A percentile compares a stretch with the other conserved stretches of the same genome.
Conservation (phyloP, 2,888 invertebrate genomes). For the Pseudococcus viburni region DNA sequence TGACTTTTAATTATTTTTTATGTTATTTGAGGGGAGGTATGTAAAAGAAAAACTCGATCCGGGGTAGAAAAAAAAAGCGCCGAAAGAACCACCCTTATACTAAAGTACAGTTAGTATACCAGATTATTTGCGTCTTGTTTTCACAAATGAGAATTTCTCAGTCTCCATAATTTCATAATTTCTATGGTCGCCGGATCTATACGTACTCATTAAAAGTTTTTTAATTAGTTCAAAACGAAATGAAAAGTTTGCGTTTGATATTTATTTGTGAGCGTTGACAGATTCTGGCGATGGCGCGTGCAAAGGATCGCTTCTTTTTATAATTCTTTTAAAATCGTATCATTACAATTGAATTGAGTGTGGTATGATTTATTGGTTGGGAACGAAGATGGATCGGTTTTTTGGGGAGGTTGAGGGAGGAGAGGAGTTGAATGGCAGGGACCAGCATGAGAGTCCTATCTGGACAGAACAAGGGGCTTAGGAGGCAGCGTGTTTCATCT, state of each 20-base stretch:
- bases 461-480: too few relatives aligned
- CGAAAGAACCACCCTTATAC: background rate
- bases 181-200: constrained; percentile 35
- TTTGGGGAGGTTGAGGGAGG: too few relatives aligned
- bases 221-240: constrained; percentile 41
- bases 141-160: constrained; percentile 42
- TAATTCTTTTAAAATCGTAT: background rate
- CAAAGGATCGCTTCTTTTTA: background rate
- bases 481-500: too few relatives aligned
- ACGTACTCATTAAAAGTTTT: constrained; percentile 55
- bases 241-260: constrained; percentile 30
- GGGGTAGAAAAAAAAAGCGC: background rate
- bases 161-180: constrained; percentile 46
- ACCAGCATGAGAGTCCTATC: too few relatives aligned
- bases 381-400: too few relatives aligned
- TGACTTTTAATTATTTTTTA: constrained; percentile 54
- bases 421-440: too few relatives aligned
- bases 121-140: constrained; percentile 38
- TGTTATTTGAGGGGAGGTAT: constrained; percentile 8
- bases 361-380: too few relatives aligned
- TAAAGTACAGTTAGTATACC: background rate
- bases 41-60: background rate
- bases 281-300: background rate
- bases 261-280: background rate
- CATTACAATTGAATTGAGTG: background rate